Percentiles rank a stretch among this genome's conserved stretches.
phyloP scores from a whole-genome alignment of 2,888 invertebrate genomes.

The Campoletis raptor region DNA sequence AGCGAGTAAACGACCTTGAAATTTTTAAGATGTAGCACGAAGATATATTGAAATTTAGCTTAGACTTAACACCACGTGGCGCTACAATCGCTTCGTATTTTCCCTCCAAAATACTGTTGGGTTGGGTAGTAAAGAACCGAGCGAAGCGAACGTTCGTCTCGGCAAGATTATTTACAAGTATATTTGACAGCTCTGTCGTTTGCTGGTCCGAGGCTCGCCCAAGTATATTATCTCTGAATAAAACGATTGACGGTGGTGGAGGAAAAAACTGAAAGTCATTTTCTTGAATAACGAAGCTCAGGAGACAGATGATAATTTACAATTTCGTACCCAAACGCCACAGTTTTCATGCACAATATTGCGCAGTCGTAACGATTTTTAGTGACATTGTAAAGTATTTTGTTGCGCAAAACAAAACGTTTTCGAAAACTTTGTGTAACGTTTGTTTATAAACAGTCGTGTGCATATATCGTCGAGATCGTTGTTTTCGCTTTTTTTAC shows the following conservation, averaged over 20 bases:
- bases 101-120: neutral
- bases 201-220: no score
- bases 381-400: neutral
- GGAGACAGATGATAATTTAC: neutral
- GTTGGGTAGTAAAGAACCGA: neutral
- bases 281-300: no score
- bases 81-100: neutral
- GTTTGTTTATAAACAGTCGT: neutral
- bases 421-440: neutral
- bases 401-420: neutral
- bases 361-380: neutral
- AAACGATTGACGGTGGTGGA: no score
- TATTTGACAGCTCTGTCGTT: no score
- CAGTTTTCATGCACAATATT: neutral
- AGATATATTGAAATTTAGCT: neutral
- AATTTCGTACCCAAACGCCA: neutral
- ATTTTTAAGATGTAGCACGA: neutral
- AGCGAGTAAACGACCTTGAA: neutral
- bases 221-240: no score
- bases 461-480: neutral
- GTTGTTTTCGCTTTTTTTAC: neutral
- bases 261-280: no score
- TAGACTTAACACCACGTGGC: neutral
- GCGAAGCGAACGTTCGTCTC: neutral
- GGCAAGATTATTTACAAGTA: constrained; percentile 6